Evolutionary conservation across 2,888 invertebrate species (phyloP).

Genomic region (Lithophane leautieri): DNA sequence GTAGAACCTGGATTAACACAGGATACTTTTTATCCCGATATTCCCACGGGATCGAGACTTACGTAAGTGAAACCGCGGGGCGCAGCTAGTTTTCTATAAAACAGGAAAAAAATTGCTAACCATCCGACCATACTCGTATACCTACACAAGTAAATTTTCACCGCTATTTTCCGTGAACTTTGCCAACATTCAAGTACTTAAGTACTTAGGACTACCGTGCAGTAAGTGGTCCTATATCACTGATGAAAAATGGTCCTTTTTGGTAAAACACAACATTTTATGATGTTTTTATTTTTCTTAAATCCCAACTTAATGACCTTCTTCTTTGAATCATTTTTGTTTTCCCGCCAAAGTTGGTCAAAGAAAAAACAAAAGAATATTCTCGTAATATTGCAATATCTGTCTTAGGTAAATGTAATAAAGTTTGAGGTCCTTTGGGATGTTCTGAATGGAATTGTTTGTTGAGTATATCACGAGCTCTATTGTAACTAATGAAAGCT

Average conservation of each 20-base stretch:
- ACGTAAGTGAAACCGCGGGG: too few relatives aligned
- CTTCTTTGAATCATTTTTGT: conserved; percentile 52
- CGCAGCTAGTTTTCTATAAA: too few relatives aligned
- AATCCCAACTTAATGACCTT: conserved; percentile 41
- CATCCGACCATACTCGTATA: too few relatives aligned
- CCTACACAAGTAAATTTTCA: conserved; percentile 1
- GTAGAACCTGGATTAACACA: too few relatives aligned
- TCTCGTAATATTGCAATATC: conserved; percentile 23
- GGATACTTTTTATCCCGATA: too few relatives aligned
- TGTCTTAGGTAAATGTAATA: conserved; percentile 26
- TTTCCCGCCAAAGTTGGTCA: conserved; percentile 20
- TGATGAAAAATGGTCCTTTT: conserved; percentile 26
- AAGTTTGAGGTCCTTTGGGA: conserved; percentile 31
- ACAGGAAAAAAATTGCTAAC: too few relatives aligned
- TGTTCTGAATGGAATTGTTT: background rate
- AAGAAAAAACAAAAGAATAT: conserved; percentile 48
- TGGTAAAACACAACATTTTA: conserved; percentile 17
- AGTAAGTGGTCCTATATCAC: conserved; percentile 37
- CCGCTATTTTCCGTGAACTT: conserved; percentile 14
- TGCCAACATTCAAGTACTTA: conserved; percentile 28
- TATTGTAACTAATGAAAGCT: conserved; percentile 30
- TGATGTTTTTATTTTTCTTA: conserved; percentile 46
- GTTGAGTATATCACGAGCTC: conserved; percentile 31
- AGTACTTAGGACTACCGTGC: conserved; percentile 22
- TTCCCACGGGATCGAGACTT: too few relatives aligned